Percentiles rank a stretch among this genome's conserved stretches.
Evolutionary conservation across 2,113 vertebrate genomes (phyloP).

Genomic region (Chaetura pelagica): DNA sequence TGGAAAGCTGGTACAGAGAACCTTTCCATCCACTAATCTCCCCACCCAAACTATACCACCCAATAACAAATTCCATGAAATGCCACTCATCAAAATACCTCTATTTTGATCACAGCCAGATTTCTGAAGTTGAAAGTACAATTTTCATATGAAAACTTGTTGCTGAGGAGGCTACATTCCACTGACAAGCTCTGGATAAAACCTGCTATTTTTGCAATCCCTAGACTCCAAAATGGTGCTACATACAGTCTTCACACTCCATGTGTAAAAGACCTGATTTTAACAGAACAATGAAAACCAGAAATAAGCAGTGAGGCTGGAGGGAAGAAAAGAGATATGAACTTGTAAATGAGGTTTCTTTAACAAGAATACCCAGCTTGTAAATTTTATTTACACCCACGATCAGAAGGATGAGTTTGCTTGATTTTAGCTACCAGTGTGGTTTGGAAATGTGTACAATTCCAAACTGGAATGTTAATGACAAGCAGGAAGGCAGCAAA

Average conservation of each 20-base stretch:
- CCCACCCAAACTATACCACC: not conserved
- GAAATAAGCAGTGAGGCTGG: not conserved
- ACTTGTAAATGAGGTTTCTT: not conserved
- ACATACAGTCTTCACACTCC: rapidly evolving
- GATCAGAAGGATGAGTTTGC: not conserved
- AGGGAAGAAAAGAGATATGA: not conserved
- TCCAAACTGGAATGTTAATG: not conserved
- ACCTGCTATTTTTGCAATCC: not conserved
- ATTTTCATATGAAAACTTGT: not conserved
- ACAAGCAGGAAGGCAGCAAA: not conserved
- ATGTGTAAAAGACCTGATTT: not conserved
- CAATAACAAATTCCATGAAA: not conserved
- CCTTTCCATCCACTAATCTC: not conserved
- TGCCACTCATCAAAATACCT: not conserved
- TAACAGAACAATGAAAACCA: not conserved
- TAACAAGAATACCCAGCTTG: not conserved
- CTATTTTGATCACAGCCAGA: not conserved
- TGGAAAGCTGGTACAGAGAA: not conserved
- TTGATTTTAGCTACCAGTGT: not conserved
- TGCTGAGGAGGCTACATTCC: not conserved
- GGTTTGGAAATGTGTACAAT: not conserved
- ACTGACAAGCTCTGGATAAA: not conserved
- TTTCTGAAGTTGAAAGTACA: not conserved
- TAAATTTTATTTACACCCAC: not conserved
- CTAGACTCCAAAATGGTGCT: not conserved